Base-by-base conservation (phyloP, 2,888 invertebrate genomes). In the Mamestra brassicae region DNA sequence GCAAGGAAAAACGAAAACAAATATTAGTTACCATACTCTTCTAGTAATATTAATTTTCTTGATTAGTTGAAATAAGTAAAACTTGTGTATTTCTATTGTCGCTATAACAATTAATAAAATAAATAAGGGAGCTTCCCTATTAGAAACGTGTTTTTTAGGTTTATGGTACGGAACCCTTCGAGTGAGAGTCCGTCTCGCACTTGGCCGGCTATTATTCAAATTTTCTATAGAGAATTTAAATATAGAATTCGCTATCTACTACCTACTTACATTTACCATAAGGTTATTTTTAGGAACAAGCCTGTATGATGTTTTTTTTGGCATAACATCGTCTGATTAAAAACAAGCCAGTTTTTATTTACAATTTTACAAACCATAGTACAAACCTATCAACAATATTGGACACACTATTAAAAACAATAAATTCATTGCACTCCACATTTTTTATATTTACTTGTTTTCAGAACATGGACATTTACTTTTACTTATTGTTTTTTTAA, bases 311-410 rank as follows among this genome's bases (percentile, higher is more conserved):
- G 13, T 15, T 15, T 47, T 4, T 45, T 13, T 13, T 47, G 13
- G 0, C 47, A 15, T 47, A 47, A 13, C 4, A 13, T 47, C 11
- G 47, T 47, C 4, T 13, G 4, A 47, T 13, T 47, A 47, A 47
- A n/a, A 52, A 26, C 36, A 42, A 36, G 26, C 26, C 4, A n/a
- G 26, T 38, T 13, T 13, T 52, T 47, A 36, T 54, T 38, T 15
- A 55, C 7, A 64, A 63, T 64, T 64, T n/a, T n/a, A 50, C 10
- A 36, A 52, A 78, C 8, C 1, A 36, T 34, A 26, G 17, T 81
- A 88, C 89, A 80, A 45, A 89, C 89, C 83, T 63, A 85, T 45
- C 3, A 87, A 76, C 8, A 72, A 10, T 57, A 86, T 64, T 36
- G 74, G 58, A n/a, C 42, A 10, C 26, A 79, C 42, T n/a, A 52